Conservation (phyloP, 2,888 invertebrate genomes). For the Hyposoter dolosus region DNA sequence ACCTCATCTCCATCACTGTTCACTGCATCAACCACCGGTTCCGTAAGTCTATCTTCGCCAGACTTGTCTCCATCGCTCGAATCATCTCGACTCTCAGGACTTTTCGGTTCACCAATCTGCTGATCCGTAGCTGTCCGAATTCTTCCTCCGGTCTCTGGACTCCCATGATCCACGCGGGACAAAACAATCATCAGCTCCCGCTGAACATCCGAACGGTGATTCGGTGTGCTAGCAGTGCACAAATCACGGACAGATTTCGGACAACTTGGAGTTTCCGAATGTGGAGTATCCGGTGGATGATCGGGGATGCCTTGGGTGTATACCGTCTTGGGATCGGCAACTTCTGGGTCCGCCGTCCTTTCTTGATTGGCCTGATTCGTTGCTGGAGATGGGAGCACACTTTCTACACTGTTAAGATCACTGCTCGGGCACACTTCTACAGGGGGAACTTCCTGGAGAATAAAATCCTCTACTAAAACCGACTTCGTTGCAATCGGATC, state of each 20-base stretch:
- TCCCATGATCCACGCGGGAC: conserved; percentile 73
- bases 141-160: background rate
- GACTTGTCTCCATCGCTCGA: background rate
- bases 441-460: background rate
- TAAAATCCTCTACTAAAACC: background rate
- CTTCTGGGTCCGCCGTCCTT: background rate
- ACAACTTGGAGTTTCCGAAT: background rate
- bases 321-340: background rate
- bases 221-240: background rate
- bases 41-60: background rate
- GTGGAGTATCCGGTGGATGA: background rate
- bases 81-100: background rate
- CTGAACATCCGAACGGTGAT: conserved; percentile 17
- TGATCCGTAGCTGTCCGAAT: background rate
- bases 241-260: background rate
- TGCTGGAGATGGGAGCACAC: background rate
- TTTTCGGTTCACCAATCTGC: background rate
- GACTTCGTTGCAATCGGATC: background rate
- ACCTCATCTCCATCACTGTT: background rate
- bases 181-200: conserved; percentile 74
- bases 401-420: background rate
- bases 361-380: background rate
- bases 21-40: background rate
- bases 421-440: background rate
- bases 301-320: background rate